These are phyloP conservation scores for Microplitis demolitor DNA, from an alignment of 1,140 invertebrate genomes.

Conservation along the genomic window DNA sequence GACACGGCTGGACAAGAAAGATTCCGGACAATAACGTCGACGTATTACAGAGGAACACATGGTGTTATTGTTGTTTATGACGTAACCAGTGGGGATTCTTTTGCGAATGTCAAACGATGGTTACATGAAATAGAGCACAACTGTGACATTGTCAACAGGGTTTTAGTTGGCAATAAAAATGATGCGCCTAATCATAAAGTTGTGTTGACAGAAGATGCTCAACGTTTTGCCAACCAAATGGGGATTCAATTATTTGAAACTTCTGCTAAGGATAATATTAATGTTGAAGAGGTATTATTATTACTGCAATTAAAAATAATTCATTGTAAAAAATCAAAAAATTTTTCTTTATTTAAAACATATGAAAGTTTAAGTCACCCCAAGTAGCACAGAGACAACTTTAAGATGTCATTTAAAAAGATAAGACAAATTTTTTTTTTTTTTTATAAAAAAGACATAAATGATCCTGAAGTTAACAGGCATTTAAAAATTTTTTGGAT, in stretches of 20 bases:
- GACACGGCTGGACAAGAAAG: constrained; percentile 93
- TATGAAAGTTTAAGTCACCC: too few relatives aligned
- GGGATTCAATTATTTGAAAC: constrained; percentile 97
- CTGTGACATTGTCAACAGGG: constrained; percentile 99
- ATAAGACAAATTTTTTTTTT: too few relatives aligned
- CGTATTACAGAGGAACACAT: constrained; percentile 98
- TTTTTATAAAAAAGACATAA: too few relatives aligned
- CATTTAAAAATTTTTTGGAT: too few relatives aligned
- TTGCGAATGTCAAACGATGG: constrained; percentile 98
- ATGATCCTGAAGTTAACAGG: too few relatives aligned
- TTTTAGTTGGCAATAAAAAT: constrained; percentile 99
- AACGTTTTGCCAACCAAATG: constrained; percentile 96
- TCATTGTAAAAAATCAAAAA: too few relatives aligned
- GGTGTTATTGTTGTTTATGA: constrained; percentile 99
- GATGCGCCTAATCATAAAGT: constrained; percentile 97
- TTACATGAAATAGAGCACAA: constrained; percentile 99
- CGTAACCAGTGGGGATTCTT: constrained; percentile 97
- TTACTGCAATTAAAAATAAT: too few relatives aligned
- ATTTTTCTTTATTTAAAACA: too few relatives aligned
- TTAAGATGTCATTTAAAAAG: too few relatives aligned
- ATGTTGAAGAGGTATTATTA: constrained; percentile 87
- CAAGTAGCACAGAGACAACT: too few relatives aligned
- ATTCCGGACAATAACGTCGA: constrained; percentile 92
- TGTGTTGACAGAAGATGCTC: constrained; percentile 95
- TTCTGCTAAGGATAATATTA: constrained; percentile 98